phyloP scores from a whole-genome alignment of 2,888 invertebrate genomes.

The Drosophila affinis region DNA sequence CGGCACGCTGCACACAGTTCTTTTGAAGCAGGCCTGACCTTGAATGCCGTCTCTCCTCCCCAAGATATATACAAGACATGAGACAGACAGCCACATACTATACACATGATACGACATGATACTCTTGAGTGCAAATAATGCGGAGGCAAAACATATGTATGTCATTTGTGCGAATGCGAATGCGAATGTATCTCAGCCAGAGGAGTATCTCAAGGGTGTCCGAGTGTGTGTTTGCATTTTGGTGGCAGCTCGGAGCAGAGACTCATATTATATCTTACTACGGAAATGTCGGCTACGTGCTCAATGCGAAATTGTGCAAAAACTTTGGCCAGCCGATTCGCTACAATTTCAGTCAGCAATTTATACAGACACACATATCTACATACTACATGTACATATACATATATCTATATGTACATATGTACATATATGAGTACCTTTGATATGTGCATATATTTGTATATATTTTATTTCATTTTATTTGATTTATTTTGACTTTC shows the following conservation, averaged over 20 bases:
- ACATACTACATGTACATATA: too few relatives aligned
- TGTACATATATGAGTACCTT: neutral
- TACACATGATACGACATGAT: constrained; percentile 10
- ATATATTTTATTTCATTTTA: constrained; percentile 61
- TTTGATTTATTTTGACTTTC: constrained; percentile 63
- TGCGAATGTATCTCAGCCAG: constrained; percentile 9
- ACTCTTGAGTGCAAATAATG: constrained; percentile 29
- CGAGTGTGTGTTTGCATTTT: constrained; percentile 36
- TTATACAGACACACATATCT: constrained; percentile 36
- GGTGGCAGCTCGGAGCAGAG: constrained; percentile 28
- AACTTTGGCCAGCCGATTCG: constrained; percentile 35
- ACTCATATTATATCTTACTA: constrained; percentile 74
- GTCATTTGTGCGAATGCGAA: constrained; percentile 13
- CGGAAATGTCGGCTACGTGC: constrained; percentile 77
- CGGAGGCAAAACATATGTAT: constrained; percentile 12
- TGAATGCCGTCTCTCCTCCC: constrained; percentile 35
- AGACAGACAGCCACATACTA: constrained; percentile 6
- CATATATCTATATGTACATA: constrained; percentile 11
- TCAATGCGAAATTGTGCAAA: constrained; percentile 49
- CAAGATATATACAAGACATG: constrained; percentile 19
- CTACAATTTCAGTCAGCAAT: constrained; percentile 59
- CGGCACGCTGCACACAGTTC: constrained; percentile 56
- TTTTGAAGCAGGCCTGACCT: constrained; percentile 71
- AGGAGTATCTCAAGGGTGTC: constrained; percentile 3
- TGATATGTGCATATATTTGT: constrained; percentile 19